Conservation (phyloP, 2,797 vertebrate species). For the Enteromius argenteus region DNA sequence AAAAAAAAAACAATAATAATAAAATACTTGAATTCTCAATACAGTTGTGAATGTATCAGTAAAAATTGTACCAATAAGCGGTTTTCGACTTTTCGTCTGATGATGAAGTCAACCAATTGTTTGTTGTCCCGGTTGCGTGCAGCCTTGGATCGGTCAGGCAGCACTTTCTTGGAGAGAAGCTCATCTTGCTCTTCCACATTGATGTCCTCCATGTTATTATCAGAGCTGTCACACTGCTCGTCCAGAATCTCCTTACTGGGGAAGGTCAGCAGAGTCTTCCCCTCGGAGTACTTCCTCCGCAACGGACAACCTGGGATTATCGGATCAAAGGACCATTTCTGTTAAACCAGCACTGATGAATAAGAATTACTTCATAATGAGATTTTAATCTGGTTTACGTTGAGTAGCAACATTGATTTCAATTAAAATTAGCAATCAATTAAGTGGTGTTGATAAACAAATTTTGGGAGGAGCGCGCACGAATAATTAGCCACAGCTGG, state of each 20-base stretch:
- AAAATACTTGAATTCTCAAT: background rate
- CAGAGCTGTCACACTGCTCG: slow-evolving; percentile 11
- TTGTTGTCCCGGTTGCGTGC: slow-evolving; percentile 89
- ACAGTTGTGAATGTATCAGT: background rate
- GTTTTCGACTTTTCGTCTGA: slow-evolving; percentile 83
- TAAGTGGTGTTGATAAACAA: background rate
- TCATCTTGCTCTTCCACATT: slow-evolving; percentile 60
- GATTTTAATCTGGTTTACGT: background rate
- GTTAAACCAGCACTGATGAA: slow-evolving; percentile 7
- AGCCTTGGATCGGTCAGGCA: slow-evolving; percentile 88
- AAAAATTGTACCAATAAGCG: slow-evolving; percentile 80
- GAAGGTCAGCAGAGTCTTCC: slow-evolving; percentile 75
- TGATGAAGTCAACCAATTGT: slow-evolving; percentile 90
- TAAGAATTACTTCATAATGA: background rate
- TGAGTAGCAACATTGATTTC: background rate
- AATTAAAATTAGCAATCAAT: background rate
- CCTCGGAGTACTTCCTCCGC: slow-evolving; percentile 76
- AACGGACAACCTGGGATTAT: slow-evolving; percentile 84
- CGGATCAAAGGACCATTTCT: background rate
- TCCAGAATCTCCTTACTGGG: slow-evolving; percentile 65
- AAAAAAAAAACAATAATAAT: too few relatives aligned
- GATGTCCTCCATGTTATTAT: slow-evolving; percentile 62
- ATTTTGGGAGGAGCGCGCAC: too few relatives aligned
- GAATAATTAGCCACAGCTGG: too few relatives aligned
- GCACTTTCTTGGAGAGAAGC: slow-evolving; percentile 77